A percentile compares a stretch with the other conserved stretches of the same genome.
Conservation (phyloP, 2,888 invertebrate species). For the Yponomeuta malinellus region DNA sequence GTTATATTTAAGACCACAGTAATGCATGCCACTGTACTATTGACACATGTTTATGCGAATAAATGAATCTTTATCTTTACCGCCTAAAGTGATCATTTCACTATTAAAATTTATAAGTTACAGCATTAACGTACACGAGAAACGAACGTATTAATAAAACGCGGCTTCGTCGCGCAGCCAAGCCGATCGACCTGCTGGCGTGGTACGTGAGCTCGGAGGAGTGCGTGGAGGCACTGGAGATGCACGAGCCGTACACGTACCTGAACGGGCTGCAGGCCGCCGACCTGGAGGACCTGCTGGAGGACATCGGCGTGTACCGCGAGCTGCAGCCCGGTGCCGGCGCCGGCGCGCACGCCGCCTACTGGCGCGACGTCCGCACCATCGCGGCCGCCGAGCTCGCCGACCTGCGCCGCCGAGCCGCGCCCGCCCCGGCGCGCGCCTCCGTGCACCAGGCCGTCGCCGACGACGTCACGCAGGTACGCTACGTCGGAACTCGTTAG, state of each 20-base stretch:
- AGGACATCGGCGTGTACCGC: constrained; percentile 88
- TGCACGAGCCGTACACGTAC: constrained; percentile 98
- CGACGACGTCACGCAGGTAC: constrained; percentile 85
- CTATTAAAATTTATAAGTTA: no score
- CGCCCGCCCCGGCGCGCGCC: constrained; percentile 68
- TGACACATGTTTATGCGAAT: no score
- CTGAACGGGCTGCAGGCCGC: constrained; percentile 91
- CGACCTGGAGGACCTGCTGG: constrained; percentile 96
- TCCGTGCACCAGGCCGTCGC: constrained; percentile 95
- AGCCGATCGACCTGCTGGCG: constrained; percentile 97
- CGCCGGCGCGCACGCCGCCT: constrained; percentile 90
- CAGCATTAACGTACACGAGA: no score
- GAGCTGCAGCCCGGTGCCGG: constrained; percentile 89
- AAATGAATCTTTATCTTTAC: no score
- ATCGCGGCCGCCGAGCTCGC: constrained; percentile 95
- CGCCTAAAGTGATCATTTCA: no score
- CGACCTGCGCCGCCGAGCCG: constrained; percentile 87
- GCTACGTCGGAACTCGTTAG: no score
- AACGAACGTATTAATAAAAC: no score
- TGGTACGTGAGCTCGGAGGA: constrained; percentile 96
- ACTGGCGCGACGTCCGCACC: constrained; percentile 97
- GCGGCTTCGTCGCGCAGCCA: constrained; percentile 75
- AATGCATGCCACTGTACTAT: no score
- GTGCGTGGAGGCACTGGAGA: constrained; percentile 92
- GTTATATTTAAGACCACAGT: no score